phyloP scores from a whole-genome alignment of 2,888 invertebrate species.

The Eubasilissa splendida region DNA sequence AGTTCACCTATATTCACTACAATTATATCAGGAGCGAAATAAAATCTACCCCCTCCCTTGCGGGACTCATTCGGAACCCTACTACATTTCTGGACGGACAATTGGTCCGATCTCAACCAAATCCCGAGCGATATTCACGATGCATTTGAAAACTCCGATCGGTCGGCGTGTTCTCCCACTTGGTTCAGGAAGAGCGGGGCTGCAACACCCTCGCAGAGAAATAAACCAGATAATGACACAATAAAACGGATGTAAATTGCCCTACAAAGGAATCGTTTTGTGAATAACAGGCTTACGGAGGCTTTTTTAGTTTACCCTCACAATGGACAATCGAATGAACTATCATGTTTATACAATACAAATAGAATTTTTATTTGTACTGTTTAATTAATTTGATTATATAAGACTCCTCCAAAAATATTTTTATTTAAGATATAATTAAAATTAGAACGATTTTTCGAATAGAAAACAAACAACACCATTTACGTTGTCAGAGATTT shows the following conservation, averaged over 20 bases:
- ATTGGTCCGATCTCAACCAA: not conserved
- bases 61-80: not conserved
- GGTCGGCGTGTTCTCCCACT: not conserved
- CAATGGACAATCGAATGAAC: constrained; percentile 31
- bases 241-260: constrained; percentile 51
- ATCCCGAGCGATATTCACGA: not conserved
- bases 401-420: too few species aligned
- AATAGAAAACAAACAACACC: too few species aligned
- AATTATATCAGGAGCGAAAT: not conserved
- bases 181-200: not conserved
- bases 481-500: too few species aligned
- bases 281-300: constrained; percentile 36
- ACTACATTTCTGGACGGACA: not conserved
- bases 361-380: too few species aligned
- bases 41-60: not conserved
- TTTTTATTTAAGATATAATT: too few species aligned
- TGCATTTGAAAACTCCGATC: not conserved
- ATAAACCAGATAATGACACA: constrained; percentile 49
- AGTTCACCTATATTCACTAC: constrained; percentile 2
- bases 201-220: constrained; percentile 41
- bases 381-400: too few species aligned
- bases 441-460: too few species aligned
- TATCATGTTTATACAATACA: constrained; percentile 2
- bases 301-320: constrained; percentile 20
- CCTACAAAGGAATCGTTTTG: constrained; percentile 44